Evolutionary conservation across 2,888 invertebrate genomes (phyloP).

Genomic region (Adelphocoris suturalis): DNA sequence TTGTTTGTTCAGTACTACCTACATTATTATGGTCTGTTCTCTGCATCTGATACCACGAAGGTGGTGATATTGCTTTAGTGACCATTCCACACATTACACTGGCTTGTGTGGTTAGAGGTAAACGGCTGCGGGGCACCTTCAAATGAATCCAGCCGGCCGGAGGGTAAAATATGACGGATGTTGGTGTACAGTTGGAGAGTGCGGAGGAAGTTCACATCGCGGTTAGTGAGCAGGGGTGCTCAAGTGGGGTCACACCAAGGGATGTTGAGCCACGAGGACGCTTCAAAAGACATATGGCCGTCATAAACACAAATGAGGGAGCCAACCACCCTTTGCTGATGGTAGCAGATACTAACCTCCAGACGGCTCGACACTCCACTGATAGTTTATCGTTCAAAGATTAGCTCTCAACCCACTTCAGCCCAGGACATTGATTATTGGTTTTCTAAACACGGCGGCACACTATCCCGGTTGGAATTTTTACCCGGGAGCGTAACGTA

Average conservation of each 20-base stretch:
- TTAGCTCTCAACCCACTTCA: conserved; percentile 13
- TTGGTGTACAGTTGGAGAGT: not conserved
- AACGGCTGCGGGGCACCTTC: not conserved
- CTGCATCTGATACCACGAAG: too few species aligned
- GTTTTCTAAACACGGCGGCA: not conserved
- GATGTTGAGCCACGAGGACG: conserved; percentile 26
- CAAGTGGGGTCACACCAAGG: conserved; percentile 58
- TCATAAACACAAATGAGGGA: conserved; percentile 59
- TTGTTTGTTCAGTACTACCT: too few species aligned
- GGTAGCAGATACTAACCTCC: not conserved
- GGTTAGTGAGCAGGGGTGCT: not conserved
- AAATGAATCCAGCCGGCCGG: conserved; percentile 8
- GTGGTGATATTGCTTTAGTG: not conserved
- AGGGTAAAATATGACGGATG: conserved; percentile 10
- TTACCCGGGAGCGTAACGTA: not conserved
- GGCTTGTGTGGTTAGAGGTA: conserved; percentile 7
- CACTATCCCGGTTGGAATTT: not conserved
- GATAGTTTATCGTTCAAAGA: conserved; percentile 49
- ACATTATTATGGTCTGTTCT: too few species aligned
- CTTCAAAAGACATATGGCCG: conserved; percentile 45
- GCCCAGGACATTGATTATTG: conserved; percentile 30
- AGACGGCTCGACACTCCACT: conserved; percentile 1
- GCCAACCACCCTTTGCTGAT: not conserved
- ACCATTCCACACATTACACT: not conserved
- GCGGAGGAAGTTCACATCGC: not conserved